A percentile compares a stretch with the other conserved stretches of the same genome.
These are phyloP conservation scores for Asarcornis scutulata DNA, from an alignment of 2,113 vertebrate species.

Conservation along the genomic window DNA sequence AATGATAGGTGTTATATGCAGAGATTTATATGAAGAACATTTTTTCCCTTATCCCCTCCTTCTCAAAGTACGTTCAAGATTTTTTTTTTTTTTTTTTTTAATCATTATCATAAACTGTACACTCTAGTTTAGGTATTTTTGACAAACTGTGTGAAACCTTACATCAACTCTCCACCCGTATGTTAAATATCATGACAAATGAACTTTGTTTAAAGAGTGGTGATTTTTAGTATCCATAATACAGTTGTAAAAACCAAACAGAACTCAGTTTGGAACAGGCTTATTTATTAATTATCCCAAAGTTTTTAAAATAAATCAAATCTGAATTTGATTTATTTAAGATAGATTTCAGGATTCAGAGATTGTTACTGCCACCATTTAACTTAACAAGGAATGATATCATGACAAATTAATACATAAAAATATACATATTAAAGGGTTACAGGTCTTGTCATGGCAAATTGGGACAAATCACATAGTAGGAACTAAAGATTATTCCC, in stretches of 20 bases:
- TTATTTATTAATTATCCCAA: conserved; percentile 51
- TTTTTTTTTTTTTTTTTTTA: background rate
- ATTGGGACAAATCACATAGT: conserved; percentile 10
- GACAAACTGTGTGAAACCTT: conserved; percentile 37
- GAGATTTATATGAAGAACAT: conserved; percentile 67
- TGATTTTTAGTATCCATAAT: conserved; percentile 3
- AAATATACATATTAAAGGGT: background rate
- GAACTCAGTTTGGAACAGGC: background rate
- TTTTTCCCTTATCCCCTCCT: background rate
- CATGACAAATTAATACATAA: background rate
- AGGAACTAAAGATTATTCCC: background rate
- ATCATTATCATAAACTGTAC: background rate
- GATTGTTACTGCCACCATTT: background rate
- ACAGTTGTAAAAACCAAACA: background rate
- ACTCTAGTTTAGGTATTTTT: background rate
- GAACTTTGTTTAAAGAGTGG: background rate
- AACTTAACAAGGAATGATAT: background rate
- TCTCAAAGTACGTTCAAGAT: background rate
- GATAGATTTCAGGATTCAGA: background rate
- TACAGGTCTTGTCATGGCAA: conserved; percentile 38
- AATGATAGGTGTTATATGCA: conserved; percentile 56
- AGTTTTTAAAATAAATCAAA: background rate
- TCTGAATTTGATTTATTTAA: conserved; percentile 12
- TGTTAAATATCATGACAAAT: background rate
- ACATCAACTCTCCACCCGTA: background rate